phyloP scores from a whole-genome alignment of 1,140 invertebrate genomes.

The Formica exsecta region DNA sequence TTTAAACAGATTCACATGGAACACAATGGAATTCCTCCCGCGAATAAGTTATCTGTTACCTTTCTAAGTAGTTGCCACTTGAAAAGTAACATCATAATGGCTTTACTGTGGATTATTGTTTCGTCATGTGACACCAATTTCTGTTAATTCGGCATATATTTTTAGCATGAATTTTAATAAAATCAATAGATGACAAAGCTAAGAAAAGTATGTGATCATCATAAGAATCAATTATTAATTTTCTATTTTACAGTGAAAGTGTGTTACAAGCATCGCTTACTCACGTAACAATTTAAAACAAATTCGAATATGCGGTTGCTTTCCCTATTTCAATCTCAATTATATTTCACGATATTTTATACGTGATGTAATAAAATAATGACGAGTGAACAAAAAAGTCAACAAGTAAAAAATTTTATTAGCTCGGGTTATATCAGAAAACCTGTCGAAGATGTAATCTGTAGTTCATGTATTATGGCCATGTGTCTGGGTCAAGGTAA shows the following conservation, averaged over 20 bases:
- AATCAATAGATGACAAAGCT: not conserved
- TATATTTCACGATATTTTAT: not conserved
- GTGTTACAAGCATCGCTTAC: not conserved
- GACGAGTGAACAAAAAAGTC: not conserved
- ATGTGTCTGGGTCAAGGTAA: constrained; percentile 81
- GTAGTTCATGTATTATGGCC: constrained; percentile 67
- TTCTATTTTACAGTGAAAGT: not conserved
- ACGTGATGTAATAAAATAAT: not conserved
- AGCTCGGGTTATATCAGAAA: constrained; percentile 74
- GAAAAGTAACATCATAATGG: constrained; percentile 33
- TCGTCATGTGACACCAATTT: constrained; percentile 12
- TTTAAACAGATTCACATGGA: constrained; percentile 82
- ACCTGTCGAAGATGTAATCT: constrained; percentile 74
- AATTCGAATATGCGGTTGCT: not conserved
- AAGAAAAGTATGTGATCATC: not conserved
- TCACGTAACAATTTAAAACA: constrained; percentile 5
- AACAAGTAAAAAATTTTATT: constrained; percentile 13
- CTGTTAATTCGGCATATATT: not conserved
- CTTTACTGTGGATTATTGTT: constrained; percentile 55
- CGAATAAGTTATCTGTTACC: constrained; percentile 71
- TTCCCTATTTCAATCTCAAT: not conserved
- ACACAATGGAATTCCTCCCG: constrained; percentile 80
- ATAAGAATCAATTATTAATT: not conserved
- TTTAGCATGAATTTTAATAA: not conserved
- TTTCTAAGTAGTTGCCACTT: constrained; percentile 62